Percentiles rank a stretch among this genome's conserved stretches.
These are phyloP conservation scores for Apantesis nais DNA, from an alignment of 2,888 invertebrate genomes.

Conservation along the genomic window DNA sequence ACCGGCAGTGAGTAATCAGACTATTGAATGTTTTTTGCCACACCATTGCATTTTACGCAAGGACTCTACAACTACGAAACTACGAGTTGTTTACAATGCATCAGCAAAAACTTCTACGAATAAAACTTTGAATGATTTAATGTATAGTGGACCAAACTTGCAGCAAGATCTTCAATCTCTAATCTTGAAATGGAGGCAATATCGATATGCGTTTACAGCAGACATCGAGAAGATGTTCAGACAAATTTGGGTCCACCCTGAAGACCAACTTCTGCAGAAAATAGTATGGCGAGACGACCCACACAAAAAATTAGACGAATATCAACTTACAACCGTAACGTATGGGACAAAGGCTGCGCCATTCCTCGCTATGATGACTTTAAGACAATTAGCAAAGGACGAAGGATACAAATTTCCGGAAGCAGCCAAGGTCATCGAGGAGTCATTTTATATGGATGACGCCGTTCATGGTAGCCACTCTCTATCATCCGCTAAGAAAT, in stretches of 20 bases:
- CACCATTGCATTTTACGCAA: slow-evolving; percentile 6
- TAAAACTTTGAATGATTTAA: slow-evolving; percentile 15
- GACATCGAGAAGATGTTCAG: too few species aligned
- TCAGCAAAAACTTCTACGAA: slow-evolving; percentile 7
- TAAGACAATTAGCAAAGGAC: background rate
- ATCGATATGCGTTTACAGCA: too few species aligned
- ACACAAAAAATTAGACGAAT: background rate
- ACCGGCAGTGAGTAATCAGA: background rate
- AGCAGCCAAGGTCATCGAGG: too few species aligned
- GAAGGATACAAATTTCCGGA: too few species aligned
- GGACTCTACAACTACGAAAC: slow-evolving; percentile 7
- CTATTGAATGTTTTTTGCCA: slow-evolving; percentile 2
- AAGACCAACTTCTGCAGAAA: too few species aligned
- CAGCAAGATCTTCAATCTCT: slow-evolving; percentile 28
- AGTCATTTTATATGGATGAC: too few species aligned
- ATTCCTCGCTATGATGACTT: background rate
- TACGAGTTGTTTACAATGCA: slow-evolving; percentile 15
- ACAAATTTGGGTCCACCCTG: too few species aligned
- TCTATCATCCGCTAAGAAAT: too few species aligned
- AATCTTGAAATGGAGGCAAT: slow-evolving; percentile 26
- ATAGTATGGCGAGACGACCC: too few species aligned
- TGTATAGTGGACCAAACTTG: slow-evolving; percentile 28
- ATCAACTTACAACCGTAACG: background rate
- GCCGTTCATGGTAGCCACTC: too few species aligned
- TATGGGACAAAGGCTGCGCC: background rate